Evolutionary conservation across 2,797 vertebrate genomes (phyloP).

Genomic region (Carapus acus): DNA sequence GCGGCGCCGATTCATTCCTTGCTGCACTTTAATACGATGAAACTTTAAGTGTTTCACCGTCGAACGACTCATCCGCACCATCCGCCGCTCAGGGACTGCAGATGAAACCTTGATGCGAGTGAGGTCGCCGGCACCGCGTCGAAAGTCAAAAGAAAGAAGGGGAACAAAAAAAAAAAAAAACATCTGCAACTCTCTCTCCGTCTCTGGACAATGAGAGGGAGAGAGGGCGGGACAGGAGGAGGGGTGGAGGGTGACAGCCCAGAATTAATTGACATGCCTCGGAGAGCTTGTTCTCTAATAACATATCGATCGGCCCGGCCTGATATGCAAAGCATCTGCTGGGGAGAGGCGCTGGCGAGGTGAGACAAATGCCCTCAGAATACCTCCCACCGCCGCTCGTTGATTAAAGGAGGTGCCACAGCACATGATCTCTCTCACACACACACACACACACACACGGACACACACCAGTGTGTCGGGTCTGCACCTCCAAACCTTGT

Average conservation of each 20-base stretch:
- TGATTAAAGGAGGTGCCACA: slow-evolving; percentile 74
- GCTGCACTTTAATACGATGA: not conserved
- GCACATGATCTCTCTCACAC: slow-evolving; percentile 58
- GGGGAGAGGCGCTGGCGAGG: slow-evolving; percentile 64
- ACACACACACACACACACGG: too few species aligned
- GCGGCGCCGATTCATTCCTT: not conserved
- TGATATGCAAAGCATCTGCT: slow-evolving; percentile 85
- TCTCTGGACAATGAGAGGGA: slow-evolving; percentile 54
- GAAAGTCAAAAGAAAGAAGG: too few species aligned
- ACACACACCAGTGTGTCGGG: slow-evolving; percentile 44
- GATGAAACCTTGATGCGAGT: slow-evolving; percentile 42
- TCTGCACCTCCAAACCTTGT: slow-evolving; percentile 39
- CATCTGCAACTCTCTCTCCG: slow-evolving; percentile 64
- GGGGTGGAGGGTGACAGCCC: slow-evolving; percentile 74
- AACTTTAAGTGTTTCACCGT: slow-evolving; percentile 1
- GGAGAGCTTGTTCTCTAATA: slow-evolving; percentile 90
- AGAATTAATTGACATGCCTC: slow-evolving; percentile 84
- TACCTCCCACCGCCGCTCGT: slow-evolving; percentile 71
- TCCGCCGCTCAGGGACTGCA: slow-evolving; percentile 12
- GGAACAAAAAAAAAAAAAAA: slow-evolving; percentile 46
- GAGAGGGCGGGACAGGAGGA: slow-evolving; percentile 51
- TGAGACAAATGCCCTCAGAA: slow-evolving; percentile 74
- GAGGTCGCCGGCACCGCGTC: too few species aligned
- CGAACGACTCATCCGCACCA: not conserved
- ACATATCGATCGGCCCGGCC: slow-evolving; percentile 83